Conservation (phyloP, 2,888 invertebrate species). For the Xylocampa areola region DNA sequence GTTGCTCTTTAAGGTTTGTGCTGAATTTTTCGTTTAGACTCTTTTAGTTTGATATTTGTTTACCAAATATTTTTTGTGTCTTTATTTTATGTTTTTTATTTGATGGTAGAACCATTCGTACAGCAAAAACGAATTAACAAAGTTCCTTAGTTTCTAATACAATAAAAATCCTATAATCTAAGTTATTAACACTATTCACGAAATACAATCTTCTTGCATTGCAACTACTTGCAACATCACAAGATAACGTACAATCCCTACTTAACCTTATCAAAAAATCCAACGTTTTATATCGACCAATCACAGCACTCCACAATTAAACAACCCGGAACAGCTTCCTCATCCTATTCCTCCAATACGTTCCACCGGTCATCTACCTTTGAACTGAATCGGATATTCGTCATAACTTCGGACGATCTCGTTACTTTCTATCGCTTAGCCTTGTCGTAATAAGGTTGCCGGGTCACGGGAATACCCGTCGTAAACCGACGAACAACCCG, state of each 20-base stretch:
- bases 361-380: slow-evolving; percentile 27
- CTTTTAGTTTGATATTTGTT: not conserved
- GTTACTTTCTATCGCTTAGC: slow-evolving; percentile 64
- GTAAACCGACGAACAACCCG: slow-evolving; percentile 77
- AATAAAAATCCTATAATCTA: no score
- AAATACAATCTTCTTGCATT: no score
- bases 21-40: slow-evolving; percentile 16
- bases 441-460: slow-evolving; percentile 76
- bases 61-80: no score
- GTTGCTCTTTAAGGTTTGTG: slow-evolving; percentile 18
- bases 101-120: no score
- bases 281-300: no score
- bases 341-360: slow-evolving; percentile 2
- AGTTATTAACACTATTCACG: no score
- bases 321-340: slow-evolving; percentile 4
- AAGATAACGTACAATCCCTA: no score
- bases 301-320: slow-evolving; percentile 5
- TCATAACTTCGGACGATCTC: slow-evolving; percentile 52
- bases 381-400: slow-evolving; percentile 41
- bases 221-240: no score
- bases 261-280: no score
- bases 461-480: slow-evolving; percentile 80
- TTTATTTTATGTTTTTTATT: no score
- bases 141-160: no score
- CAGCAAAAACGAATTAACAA: no score